Conservation (phyloP, 2,797 vertebrate genomes). For the Nannoperca australis region DNA sequence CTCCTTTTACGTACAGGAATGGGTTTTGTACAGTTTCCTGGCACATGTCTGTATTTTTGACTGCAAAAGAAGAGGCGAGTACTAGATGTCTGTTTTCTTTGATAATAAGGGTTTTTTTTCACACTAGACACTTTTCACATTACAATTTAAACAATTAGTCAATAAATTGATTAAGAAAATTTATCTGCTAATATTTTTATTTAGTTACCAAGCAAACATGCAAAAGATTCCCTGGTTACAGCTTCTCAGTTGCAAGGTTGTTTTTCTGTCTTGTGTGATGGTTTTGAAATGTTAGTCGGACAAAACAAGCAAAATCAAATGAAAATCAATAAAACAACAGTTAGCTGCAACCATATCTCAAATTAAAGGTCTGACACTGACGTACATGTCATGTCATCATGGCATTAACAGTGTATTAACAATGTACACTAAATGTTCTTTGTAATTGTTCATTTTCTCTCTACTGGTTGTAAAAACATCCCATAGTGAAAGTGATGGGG, state of each 20-base stretch:
- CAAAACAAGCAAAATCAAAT: not conserved
- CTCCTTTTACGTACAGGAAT: conserved; percentile 44
- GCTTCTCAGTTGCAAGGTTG: not conserved
- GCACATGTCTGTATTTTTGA: conserved; percentile 67
- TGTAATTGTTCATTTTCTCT: not conserved
- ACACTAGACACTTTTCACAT: too few relatives aligned
- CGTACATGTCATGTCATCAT: too few relatives aligned
- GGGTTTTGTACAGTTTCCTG: conserved; percentile 68
- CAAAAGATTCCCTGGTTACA: not conserved
- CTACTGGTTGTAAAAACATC: not conserved
- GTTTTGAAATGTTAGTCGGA: not conserved
- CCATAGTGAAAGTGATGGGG: not conserved
- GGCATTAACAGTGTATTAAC: not conserved
- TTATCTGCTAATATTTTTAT: not conserved
- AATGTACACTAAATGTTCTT: not conserved
- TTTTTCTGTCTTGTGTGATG: not conserved
- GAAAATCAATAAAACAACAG: not conserved
- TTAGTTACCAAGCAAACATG: not conserved
- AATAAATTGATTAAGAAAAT: not conserved
- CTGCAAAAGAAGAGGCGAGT: conserved; percentile 27
- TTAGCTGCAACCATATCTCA: not conserved
- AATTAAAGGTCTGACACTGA: not conserved
- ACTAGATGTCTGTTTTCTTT: conserved; percentile 23
- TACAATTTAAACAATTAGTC: not conserved
- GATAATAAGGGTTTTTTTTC: conserved; percentile 34